phyloP scores from a whole-genome alignment of 1,140 invertebrate species.

The Bombyx mandarina region DNA sequence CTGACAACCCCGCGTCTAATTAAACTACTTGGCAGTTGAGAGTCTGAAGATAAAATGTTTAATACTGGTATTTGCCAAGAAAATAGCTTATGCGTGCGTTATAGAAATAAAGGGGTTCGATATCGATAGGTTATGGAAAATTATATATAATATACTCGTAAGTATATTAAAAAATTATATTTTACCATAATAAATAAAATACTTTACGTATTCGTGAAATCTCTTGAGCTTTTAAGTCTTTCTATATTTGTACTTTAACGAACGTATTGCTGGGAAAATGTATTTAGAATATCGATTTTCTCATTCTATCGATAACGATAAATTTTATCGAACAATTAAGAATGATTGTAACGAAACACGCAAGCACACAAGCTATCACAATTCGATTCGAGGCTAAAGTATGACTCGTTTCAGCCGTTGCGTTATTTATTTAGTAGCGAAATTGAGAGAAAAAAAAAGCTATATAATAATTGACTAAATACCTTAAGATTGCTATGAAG shows the following conservation, averaged over 20 bases:
- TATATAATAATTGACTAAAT: slow-evolving; percentile 69
- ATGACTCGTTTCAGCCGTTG: slow-evolving; percentile 39
- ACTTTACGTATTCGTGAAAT: no score
- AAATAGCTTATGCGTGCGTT: slow-evolving; percentile 19
- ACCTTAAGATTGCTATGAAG: slow-evolving; percentile 36
- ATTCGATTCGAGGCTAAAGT: slow-evolving; percentile 29
- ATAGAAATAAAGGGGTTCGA: not conserved
- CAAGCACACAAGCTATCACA: slow-evolving; percentile 36
- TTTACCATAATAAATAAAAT: no score
- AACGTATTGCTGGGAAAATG: no score
- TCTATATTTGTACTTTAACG: not conserved
- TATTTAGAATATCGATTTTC: no score
- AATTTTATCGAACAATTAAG: no score
- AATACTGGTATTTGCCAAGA: slow-evolving; percentile 60
- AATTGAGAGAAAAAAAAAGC: slow-evolving; percentile 45
- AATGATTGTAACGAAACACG: not conserved
- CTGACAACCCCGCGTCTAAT: slow-evolving; percentile 16
- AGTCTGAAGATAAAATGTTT: slow-evolving; percentile 22
- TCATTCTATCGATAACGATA: no score
- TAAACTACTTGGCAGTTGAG: slow-evolving; percentile 60
- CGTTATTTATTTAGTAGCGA: slow-evolving; percentile 9
- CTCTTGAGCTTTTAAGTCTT: no score
- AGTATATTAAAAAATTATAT: no score
- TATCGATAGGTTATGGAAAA: slow-evolving; percentile 6
- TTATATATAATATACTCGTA: no score